A percentile compares a stretch with the other conserved stretches of the same genome.
These are phyloP conservation scores for Chrysopa pallens DNA, from an alignment of 1,140 invertebrate genomes.

Conservation along the genomic window DNA sequence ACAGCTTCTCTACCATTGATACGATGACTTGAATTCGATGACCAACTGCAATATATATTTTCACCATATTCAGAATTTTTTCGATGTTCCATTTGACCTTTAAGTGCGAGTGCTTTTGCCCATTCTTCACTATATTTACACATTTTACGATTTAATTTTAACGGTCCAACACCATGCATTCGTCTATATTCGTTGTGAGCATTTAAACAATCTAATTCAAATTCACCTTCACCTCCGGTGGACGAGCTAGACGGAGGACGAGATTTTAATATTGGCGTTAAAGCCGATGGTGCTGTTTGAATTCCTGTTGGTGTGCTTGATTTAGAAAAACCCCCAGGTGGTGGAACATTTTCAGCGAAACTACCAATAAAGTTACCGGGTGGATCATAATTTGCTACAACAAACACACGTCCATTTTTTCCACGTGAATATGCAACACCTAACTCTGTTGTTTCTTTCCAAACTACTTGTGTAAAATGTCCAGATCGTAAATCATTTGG, in stretches of 20 bases:
- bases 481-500: conserved; percentile 17
- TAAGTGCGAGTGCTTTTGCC: conserved; percentile 54
- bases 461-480: conserved; percentile 44
- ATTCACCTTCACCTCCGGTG: conserved; percentile 22
- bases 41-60: conserved; percentile 62
- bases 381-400: conserved; percentile 52
- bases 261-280: background rate
- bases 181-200: conserved; percentile 59
- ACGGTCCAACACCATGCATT: conserved; percentile 45
- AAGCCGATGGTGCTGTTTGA: background rate
- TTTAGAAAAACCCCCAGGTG: conserved; percentile 5
- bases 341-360: conserved; percentile 37
- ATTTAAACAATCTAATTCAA: conserved; percentile 42
- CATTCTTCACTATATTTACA: conserved; percentile 63
- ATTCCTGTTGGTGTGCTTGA: background rate
- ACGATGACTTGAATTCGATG: conserved; percentile 45
- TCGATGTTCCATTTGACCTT: conserved; percentile 53
- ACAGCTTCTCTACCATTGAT: conserved; percentile 50
- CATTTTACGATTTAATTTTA: conserved; percentile 51
- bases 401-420: conserved; percentile 30
- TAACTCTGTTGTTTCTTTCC: conserved; percentile 37
- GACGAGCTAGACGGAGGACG: conserved; percentile 9
- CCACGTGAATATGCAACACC: conserved; percentile 36
- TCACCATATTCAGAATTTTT: conserved; percentile 59
- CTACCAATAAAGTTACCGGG: conserved; percentile 42